Percentiles rank a stretch among this genome's conserved stretches.
phyloP scores from a whole-genome alignment of 2,797 vertebrate genomes.

The Scleropages formosus region DNA sequence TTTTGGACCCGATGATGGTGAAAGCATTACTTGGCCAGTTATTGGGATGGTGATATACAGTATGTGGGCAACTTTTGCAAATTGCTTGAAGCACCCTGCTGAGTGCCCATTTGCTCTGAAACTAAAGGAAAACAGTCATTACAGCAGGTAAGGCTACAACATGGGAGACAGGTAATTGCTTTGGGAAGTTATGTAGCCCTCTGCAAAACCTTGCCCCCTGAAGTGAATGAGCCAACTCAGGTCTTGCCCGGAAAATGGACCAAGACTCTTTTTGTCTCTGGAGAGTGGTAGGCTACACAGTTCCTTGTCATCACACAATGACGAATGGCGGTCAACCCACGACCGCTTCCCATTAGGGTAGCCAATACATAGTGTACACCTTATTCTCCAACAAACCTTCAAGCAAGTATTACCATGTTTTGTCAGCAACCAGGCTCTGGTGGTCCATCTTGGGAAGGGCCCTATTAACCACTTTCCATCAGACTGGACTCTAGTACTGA shows the following conservation, averaged over 20 bases:
- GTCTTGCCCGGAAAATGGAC: constrained; percentile 16
- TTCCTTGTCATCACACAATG: neutral
- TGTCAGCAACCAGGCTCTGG: neutral
- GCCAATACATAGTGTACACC: neutral
- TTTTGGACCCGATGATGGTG: too few species aligned
- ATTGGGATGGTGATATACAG: too few species aligned
- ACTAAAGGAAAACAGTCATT: too few species aligned
- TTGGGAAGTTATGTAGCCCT: neutral
- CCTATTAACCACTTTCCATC: neutral
- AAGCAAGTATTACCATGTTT: constrained; percentile 6
- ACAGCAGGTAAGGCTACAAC: neutral
- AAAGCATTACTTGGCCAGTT: too few species aligned
- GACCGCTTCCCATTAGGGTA: neutral
- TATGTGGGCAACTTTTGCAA: too few species aligned
- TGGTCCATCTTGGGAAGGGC: neutral
- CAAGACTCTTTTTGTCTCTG: neutral
- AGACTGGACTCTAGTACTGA: neutral
- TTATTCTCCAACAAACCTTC: neutral
- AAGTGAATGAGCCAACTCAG: neutral
- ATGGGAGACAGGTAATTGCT: constrained; percentile 11
- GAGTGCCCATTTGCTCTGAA: too few species aligned
- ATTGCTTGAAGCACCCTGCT: too few species aligned
- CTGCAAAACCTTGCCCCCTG: neutral
- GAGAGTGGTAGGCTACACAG: neutral
- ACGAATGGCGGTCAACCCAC: neutral